Evolutionary conservation across 2,888 invertebrate genomes (phyloP), one percentile per base, ranked within the genome.

Genomic region (Hyles lineata): DNA sequence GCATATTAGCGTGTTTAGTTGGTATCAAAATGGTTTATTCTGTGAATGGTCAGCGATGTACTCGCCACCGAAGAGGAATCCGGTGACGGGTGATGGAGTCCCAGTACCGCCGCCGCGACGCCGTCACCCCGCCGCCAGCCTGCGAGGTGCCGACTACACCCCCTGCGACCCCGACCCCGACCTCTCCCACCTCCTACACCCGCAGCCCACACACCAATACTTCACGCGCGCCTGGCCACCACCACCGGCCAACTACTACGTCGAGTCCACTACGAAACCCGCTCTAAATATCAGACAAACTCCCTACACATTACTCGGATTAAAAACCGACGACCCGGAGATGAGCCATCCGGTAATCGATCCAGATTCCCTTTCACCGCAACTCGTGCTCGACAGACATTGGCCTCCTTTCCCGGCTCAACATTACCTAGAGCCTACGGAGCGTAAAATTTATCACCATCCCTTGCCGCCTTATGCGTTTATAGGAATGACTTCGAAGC

Each of bases 1-100:
- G 50, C 72, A 35, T 21, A 23, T 67, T 59, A 58, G 43, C 73
- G 70, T 72, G 76, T 73, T 77, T 70, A 81, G 87, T 83, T 84
- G 83, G 85, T 90, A 92, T 93, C 90, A 92, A 91, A 93, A 92
- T 85, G 86, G 87, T 88, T 90, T 93, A 84, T 94, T 93, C 92
- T 93, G 89, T 91, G 83, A 91, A 91, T 92, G 92, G 89, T 92
- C 91, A 94, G 94, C 89, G 80, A 89, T 88, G 81, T 93, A 90
- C 90, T 84, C 86, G 83, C 94, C 92, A 87, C 93, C 95, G 94
- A 93, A 94, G 92, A 95, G 96, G 93, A 96, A 96, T 86, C 96
- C 96, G 82, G 96, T 96, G 92, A 96, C 96, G 83, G 96, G 96
- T 86, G 95, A 95, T 87, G 96, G 96, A 85, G 93, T 96, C 88